phyloP scores from a whole-genome alignment of 2,888 invertebrate species.

The Zaprionus lineosus region DNA sequence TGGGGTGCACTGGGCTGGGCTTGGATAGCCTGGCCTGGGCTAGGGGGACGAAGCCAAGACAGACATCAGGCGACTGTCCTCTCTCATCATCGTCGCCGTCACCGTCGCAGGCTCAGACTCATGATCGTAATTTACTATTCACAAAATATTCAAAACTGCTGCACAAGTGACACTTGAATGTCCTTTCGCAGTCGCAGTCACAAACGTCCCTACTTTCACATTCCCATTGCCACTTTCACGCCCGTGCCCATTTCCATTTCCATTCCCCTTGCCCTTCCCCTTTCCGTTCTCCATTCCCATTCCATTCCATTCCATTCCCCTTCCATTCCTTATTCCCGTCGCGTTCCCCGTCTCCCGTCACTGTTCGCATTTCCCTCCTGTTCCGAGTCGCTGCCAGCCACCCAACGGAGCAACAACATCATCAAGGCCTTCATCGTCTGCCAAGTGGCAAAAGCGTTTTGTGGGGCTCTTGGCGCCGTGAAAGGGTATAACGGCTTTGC shows the following conservation, averaged over 20 bases:
- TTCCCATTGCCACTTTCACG: no score
- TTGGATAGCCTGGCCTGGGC: no score
- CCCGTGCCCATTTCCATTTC: neutral
- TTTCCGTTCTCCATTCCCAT: conserved; percentile 4
- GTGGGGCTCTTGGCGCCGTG: conserved; percentile 19
- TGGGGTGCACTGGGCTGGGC: neutral
- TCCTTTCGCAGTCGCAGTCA: conserved; percentile 61
- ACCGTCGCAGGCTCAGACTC: conserved; percentile 31
- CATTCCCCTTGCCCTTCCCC: neutral
- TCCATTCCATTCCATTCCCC: no score
- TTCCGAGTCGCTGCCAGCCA: conserved; percentile 7
- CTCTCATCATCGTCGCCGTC: neutral
- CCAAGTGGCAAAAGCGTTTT: conserved; percentile 65
- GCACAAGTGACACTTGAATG: conserved; percentile 75
- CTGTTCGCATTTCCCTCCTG: no score
- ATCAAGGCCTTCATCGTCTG: conserved; percentile 44
- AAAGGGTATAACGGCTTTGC: conserved; percentile 27
- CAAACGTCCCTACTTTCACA: conserved; percentile 11
- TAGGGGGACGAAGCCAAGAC: neutral
- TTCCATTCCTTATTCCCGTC: no score
- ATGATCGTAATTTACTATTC: conserved; percentile 73
- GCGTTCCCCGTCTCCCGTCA: no score
- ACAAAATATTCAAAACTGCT: conserved; percentile 73
- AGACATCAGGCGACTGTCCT: neutral
- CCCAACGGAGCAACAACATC: conserved; percentile 22